Conservation (phyloP, 2,797 vertebrate species). For the Podarcis siculus region DNA sequence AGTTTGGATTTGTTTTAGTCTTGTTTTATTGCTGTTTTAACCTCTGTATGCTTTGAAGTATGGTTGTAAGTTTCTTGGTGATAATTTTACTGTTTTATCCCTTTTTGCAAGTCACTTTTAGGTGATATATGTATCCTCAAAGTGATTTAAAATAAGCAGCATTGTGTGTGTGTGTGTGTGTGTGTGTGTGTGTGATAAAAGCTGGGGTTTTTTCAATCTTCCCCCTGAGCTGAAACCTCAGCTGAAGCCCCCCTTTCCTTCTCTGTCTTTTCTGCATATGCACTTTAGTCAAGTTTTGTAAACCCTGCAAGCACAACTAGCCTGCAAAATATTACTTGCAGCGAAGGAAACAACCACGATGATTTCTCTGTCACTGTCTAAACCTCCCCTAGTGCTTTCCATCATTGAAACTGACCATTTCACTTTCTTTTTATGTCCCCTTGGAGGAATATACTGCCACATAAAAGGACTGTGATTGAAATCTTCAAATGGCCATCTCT, state of each 20-base stretch:
- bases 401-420: constrained; percentile 40
- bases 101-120: no score
- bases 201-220: background rate
- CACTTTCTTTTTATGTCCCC: constrained; percentile 26
- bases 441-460: constrained; percentile 8
- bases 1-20: no score
- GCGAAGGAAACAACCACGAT: constrained; percentile 1
- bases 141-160: no score
- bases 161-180: no score
- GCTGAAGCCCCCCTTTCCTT: background rate
- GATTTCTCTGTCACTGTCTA: constrained; percentile 25
- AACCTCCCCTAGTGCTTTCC: constrained; percentile 7
- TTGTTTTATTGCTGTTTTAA: no score
- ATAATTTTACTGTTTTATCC: no score
- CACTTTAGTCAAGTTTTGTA: background rate
- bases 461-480: constrained; percentile 36
- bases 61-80: no score
- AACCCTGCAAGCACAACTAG: background rate
- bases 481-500: constrained; percentile 20
- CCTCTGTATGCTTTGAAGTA: no score
- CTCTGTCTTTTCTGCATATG: background rate
- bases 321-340: constrained; percentile 10
- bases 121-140: no score
- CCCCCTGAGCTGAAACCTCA: background rate
- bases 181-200: no score